Conservation (phyloP, 1,140 invertebrate genomes). For the Zeugodacus cucurbitae region DNA sequence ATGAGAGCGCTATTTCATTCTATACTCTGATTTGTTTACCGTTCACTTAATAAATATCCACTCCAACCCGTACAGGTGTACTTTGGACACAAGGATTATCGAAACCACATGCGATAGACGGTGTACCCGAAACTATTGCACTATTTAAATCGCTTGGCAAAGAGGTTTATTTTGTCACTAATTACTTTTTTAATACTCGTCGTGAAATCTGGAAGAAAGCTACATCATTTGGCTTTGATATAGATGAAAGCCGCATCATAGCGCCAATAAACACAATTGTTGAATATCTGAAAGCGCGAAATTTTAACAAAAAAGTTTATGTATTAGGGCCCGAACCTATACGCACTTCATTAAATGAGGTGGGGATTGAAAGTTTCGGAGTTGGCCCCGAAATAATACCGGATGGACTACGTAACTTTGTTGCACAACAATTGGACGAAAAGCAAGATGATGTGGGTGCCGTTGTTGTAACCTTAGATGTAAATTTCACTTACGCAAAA, state of each 20-base stretch:
- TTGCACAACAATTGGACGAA: conserved; percentile 59
- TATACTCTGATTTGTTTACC: not conserved
- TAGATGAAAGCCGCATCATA: conserved; percentile 80
- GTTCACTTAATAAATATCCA: not conserved
- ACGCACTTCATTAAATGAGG: conserved; percentile 79
- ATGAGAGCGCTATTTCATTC: not conserved
- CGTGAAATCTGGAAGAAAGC: conserved; percentile 84
- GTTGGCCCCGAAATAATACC: conserved; percentile 68
- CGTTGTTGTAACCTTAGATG: conserved; percentile 94
- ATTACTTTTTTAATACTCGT: conserved; percentile 92
- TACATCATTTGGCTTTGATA: conserved; percentile 77
- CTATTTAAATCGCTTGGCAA: conserved; percentile 80
- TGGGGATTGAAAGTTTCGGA: conserved; percentile 80
- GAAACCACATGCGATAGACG: conserved; percentile 75
- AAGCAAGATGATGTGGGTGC: conserved; percentile 85
- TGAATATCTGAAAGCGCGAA: conserved; percentile 77
- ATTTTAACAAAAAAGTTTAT: conserved; percentile 82
- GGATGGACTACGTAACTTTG: conserved; percentile 47
- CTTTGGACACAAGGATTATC: no score
- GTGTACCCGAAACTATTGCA: conserved; percentile 80
- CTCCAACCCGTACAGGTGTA: conserved; percentile 71
- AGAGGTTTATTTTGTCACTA: conserved; percentile 90
- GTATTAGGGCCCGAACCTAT: conserved; percentile 86
- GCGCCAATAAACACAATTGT: conserved; percentile 86
- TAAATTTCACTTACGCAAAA: conserved; percentile 90